Conservation (phyloP, 2,888 invertebrate genomes). For the Mimachlamys varia region DNA sequence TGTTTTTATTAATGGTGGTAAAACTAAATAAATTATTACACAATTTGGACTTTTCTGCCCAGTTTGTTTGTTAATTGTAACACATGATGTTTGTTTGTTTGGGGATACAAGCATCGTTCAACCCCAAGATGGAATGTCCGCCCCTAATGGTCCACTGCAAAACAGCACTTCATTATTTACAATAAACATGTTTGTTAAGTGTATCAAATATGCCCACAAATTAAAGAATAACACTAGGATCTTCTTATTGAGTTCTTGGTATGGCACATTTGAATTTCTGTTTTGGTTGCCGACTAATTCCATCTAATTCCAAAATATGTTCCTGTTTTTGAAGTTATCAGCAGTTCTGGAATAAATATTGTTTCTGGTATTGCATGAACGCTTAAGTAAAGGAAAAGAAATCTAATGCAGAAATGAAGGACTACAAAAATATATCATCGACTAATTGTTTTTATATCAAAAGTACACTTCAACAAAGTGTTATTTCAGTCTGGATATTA, state of each 20-base stretch:
- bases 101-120: neutral
- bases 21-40: conserved; percentile 5
- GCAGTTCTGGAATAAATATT: neutral
- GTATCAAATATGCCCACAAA: neutral
- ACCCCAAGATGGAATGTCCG: neutral
- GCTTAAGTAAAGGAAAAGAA: neutral
- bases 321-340: neutral
- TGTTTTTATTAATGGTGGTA: conserved; percentile 15
- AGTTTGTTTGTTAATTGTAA: neutral
- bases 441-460: neutral
- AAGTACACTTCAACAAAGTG: neutral
- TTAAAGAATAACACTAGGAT: neutral
- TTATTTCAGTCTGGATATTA: neutral
- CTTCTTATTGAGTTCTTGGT: neutral
- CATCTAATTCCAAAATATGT: neutral
- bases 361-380: neutral
- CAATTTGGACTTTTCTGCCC: conserved; percentile 21
- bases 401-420: neutral
- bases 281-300: neutral
- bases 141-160: neutral
- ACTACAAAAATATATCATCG: neutral
- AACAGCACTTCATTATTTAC: conserved; percentile 16
- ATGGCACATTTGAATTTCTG: conserved; percentile 8
- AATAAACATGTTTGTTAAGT: conserved; percentile 16
- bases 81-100: neutral